Percentiles rank a stretch among this genome's conserved stretches.
phyloP scores from a whole-genome alignment of 1,140 invertebrate species.

The Centruroides sculpturatus region DNA sequence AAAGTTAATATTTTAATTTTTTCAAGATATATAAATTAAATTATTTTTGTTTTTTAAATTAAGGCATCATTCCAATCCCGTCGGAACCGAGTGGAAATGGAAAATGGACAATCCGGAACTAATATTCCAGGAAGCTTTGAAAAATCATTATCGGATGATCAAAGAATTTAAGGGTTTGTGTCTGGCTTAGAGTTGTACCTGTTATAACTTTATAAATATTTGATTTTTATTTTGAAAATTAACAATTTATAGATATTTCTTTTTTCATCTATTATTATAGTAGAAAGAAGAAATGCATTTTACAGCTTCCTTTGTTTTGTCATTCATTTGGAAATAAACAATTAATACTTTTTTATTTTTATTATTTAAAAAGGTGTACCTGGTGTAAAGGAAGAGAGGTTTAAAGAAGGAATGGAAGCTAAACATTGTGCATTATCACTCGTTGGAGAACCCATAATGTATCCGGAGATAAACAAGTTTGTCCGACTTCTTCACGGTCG shows the following conservation, averaged over 20 bases:
- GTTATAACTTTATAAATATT: too few species aligned
- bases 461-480: constrained; percentile 46
- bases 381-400: constrained; percentile 38
- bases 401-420: constrained; percentile 37
- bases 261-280: background rate
- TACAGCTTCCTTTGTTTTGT: background rate
- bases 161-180: constrained; percentile 37
- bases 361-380: constrained; percentile 36
- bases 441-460: constrained; percentile 53
- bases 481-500: constrained; percentile 37
- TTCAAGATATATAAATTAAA: too few species aligned
- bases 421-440: constrained; percentile 47
- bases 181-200: too few species aligned
- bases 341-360: too few species aligned
- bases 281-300: background rate
- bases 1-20: too few species aligned
- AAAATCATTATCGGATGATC: constrained; percentile 43
- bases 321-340: background rate
- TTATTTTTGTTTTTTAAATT: too few species aligned
- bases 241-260: too few species aligned
- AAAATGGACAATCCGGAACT: constrained; percentile 42
- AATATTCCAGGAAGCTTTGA: constrained; percentile 38
- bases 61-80: constrained; percentile 47
- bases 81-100: constrained; percentile 53
- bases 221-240: too few species aligned